Percentiles rank a stretch among this genome's conserved stretches.
Conservation (phyloP, 2,797 vertebrate species). For the Syngnathus rostellatus region DNA sequence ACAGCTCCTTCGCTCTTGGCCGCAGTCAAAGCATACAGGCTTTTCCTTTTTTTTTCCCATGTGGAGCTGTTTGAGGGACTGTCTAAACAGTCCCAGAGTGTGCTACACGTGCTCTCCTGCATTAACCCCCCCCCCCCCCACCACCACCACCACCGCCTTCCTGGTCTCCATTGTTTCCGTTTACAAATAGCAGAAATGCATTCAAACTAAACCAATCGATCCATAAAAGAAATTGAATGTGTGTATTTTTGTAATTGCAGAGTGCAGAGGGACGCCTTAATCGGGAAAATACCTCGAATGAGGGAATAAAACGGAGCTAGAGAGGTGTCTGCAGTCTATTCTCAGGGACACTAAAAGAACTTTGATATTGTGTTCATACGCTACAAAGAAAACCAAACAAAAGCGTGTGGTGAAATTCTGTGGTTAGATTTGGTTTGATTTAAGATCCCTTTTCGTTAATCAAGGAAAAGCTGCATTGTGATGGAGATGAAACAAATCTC, state of each 20-base stretch:
- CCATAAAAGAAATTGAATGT: constrained; percentile 17
- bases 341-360: background rate
- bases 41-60: constrained; percentile 72
- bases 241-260: constrained; percentile 49
- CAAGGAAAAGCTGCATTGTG: constrained; percentile 5
- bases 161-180: constrained; percentile 22
- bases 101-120: constrained; percentile 83
- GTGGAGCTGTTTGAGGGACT: constrained; percentile 74
- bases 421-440: background rate
- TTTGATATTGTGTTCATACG: background rate
- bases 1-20: constrained; percentile 44
- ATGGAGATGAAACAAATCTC: background rate
- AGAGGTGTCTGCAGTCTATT: background rate
- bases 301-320: constrained; percentile 23
- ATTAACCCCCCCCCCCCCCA: constrained; percentile 52
- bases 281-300: constrained; percentile 30
- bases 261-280: constrained; percentile 34
- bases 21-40: constrained; percentile 55
- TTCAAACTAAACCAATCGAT: constrained; percentile 41
- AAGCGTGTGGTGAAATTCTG: too few species aligned
- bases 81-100: constrained; percentile 85
- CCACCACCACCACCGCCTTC: constrained; percentile 41
- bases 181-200: constrained; percentile 48
- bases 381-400: constrained; percentile 5
- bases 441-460: background rate